Base-by-base conservation (phyloP, 92 coral and sea anemone species). In the Actinostola sp. region DNA sequence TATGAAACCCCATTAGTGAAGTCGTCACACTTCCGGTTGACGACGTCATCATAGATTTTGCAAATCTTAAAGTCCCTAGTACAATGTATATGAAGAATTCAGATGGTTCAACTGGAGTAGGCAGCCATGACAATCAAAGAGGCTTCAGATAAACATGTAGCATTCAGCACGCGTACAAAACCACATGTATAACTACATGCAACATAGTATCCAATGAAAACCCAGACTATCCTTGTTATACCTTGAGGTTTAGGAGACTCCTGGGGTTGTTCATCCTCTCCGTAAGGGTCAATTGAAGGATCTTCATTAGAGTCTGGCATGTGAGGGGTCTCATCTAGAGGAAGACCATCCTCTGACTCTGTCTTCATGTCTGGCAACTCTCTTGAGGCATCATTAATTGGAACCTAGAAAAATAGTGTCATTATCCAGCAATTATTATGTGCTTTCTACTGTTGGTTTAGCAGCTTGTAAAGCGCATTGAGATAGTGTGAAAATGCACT, bases 301-400 rank as follows among this genome's bases (percentile, higher is more conserved):
- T 61, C 88, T 26, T 78, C 78, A 45, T 54, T 41, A 24, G 71
- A n/a, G n/a, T 35, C 54, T 30, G 60, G 23, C 17, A 50, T 24
- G 36, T 27, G 24, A 39, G 60, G 35, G 38, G 57, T 24, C 19
- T 68, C 62, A 35, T 62, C 67, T 2, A 62, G 29, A 8, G 74
- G 32, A 23, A 64, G 52, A n/a, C 12, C n/a, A 14, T 77, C 76
- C 27, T 78, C 72, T 27, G 74, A 46, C 25, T 71, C 84, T 4
- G 65, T 7, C 60, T 84, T 81, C 8, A 57, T 38, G 41, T 52
- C 66, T 11, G 75, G 20, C 50, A 76, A 33, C 27, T 77, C 75
- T 42, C 39, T 67, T 27, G 57, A 54, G 0, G 80, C 36, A 27
- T 84, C 89, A 65, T 36, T 81, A 8, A 56, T 57, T 20, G 75